Evolutionary conservation across 1,140 invertebrate species (phyloP).

Genomic region (Drosophila ironensis): DNA sequence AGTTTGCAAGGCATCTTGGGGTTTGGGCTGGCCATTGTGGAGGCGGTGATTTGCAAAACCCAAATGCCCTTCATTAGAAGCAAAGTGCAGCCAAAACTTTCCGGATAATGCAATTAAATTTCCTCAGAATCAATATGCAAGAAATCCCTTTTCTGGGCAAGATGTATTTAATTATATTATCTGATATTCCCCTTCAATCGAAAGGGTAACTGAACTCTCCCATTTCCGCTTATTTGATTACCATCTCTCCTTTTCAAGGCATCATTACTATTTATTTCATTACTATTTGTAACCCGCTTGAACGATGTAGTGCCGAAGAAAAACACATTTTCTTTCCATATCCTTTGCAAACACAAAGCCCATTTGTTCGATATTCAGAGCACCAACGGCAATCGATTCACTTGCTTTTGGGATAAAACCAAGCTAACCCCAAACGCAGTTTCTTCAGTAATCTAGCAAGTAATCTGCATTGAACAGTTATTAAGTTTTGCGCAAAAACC

Average conservation of each 20-base stretch:
- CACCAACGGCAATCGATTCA: neutral
- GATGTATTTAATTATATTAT: no score
- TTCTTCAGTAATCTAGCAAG: conserved; percentile 31
- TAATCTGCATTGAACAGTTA: conserved; percentile 76
- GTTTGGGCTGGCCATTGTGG: neutral
- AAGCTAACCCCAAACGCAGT: neutral
- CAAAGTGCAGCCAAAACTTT: no score
- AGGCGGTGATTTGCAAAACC: neutral
- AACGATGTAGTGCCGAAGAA: no score
- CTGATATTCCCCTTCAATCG: no score
- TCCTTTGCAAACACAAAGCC: neutral
- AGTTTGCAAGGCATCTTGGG: neutral
- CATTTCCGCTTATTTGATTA: no score
- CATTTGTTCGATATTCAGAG: conserved; percentile 11
- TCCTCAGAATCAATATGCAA: no score
- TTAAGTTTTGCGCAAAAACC: conserved; percentile 63
- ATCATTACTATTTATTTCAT: neutral
- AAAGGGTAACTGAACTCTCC: no score
- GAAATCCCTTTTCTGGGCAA: no score
- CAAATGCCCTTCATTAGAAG: neutral
- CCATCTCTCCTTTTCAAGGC: neutral
- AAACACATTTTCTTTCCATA: no score
- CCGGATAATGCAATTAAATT: no score
- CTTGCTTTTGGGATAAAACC: conserved; percentile 1
- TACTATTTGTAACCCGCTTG: no score